Evolutionary conservation across 2,888 invertebrate species (phyloP).

Genomic region (Cyclophora albipunctata): DNA sequence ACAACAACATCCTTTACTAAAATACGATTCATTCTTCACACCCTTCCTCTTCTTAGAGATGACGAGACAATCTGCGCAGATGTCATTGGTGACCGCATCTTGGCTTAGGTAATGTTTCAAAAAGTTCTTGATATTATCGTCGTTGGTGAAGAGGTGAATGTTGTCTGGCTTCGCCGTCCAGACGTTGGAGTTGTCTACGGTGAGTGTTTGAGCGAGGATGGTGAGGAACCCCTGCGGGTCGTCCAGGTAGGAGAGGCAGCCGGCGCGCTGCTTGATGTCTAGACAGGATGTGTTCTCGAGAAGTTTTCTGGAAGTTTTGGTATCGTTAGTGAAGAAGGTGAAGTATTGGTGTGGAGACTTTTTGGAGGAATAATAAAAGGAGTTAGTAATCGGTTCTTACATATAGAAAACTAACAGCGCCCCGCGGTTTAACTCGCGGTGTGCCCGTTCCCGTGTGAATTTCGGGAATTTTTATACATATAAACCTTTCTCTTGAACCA

Average conservation of each 20-base stretch:
- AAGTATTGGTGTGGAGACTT: too few relatives aligned
- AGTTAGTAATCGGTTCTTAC: too few relatives aligned
- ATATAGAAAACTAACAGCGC: too few relatives aligned
- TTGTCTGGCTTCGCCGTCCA: conserved; percentile 81
- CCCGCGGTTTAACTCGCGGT: too few relatives aligned
- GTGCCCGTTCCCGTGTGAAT: too few relatives aligned
- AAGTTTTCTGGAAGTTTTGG: conserved; percentile 69
- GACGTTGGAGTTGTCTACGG: conserved; percentile 80
- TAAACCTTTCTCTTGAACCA: too few relatives aligned
- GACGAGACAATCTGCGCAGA: conserved; percentile 40
- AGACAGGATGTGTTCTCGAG: conserved; percentile 81
- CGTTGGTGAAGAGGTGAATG: conserved; percentile 84
- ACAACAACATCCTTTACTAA: not conserved
- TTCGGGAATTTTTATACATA: too few relatives aligned
- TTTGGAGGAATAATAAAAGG: too few relatives aligned
- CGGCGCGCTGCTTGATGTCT: conserved; percentile 91
- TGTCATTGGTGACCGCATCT: conserved; percentile 13
- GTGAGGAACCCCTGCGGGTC: conserved; percentile 89
- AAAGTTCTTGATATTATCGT: conserved; percentile 81
- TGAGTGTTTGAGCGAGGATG: conserved; percentile 85
- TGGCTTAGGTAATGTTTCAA: conserved; percentile 78
- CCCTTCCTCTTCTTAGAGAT: conserved; percentile 31
- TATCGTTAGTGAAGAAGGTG: too few relatives aligned
- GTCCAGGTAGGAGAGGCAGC: conserved; percentile 89
- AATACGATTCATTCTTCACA: not conserved